A percentile compares a stretch with the other conserved stretches of the same genome.
phyloP scores from a whole-genome alignment of 2,888 invertebrate genomes.

The Athalia cordata region DNA sequence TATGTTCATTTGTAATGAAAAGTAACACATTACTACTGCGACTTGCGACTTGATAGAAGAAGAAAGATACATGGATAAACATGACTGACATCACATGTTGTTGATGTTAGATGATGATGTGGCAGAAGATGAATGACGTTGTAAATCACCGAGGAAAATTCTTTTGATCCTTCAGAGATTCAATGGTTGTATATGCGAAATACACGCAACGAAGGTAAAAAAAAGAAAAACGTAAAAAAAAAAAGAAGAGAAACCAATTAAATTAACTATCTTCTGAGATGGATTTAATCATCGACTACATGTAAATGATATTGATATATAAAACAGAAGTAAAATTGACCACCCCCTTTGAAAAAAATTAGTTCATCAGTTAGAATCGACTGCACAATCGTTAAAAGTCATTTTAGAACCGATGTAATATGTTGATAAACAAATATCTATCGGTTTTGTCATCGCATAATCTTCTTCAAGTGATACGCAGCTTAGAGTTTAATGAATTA shows the following conservation, averaged over 20 bases:
- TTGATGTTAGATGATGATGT: too few relatives aligned
- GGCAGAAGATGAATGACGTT: too few relatives aligned
- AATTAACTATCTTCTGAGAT: background rate
- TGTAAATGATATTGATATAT: background rate
- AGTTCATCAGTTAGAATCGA: background rate
- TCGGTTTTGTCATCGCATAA: slow-evolving; percentile 13
- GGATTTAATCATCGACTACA: background rate
- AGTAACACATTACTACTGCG: too few relatives aligned
- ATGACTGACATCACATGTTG: background rate
- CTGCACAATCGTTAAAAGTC: background rate
- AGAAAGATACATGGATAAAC: background rate
- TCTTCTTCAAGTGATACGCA: background rate
- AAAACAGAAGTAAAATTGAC: background rate
- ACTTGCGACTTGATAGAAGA: background rate
- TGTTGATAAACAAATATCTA: background rate
- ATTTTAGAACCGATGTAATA: background rate
- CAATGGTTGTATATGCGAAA: background rate
- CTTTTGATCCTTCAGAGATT: background rate
- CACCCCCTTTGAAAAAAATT: background rate
- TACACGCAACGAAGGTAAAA: background rate
- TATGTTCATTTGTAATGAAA: background rate
- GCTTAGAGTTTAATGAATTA: slow-evolving; percentile 9
- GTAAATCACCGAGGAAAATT: background rate
- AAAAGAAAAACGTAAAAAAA: background rate
- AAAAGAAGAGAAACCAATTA: background rate